Conservation (phyloP, 2,888 invertebrate species). For the Sisyra nigra region DNA sequence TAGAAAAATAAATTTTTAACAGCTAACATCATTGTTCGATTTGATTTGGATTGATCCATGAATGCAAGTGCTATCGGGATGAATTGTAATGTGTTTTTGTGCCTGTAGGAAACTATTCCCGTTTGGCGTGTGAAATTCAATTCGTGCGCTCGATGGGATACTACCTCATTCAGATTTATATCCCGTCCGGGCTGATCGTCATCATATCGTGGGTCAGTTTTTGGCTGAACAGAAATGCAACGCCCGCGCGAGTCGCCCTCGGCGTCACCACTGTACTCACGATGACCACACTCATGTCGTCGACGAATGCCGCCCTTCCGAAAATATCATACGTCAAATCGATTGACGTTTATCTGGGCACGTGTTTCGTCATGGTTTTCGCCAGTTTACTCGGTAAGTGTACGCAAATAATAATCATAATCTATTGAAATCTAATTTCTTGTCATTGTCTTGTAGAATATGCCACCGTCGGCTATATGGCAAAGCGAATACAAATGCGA, state of each 20-base stretch:
- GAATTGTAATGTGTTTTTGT: not conserved
- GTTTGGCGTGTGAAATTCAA: constrained; percentile 90
- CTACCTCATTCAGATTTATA: constrained; percentile 96
- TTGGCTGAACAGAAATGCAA: constrained; percentile 91
- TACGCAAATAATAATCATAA: no score
- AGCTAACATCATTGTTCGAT: no score
- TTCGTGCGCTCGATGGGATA: constrained; percentile 97
- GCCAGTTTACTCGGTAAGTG: constrained; percentile 84
- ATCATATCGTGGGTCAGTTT: constrained; percentile 96
- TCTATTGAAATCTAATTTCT: no score
- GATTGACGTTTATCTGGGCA: constrained; percentile 93
- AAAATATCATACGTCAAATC: constrained; percentile 97
- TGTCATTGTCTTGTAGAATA: no score
- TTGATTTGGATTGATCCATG: not conserved
- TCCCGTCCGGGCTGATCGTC: constrained; percentile 92
- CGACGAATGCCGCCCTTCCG: constrained; percentile 90
- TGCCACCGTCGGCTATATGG: constrained; percentile 96
- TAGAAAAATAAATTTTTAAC: no score
- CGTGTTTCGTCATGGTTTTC: constrained; percentile 98
- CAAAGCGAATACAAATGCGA: constrained; percentile 91
- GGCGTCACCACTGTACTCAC: constrained; percentile 93
- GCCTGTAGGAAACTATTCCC: constrained; percentile 79
- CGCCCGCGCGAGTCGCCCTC: constrained; percentile 83
- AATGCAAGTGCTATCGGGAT: not conserved
- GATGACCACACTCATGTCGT: constrained; percentile 96